These are phyloP conservation scores for Spodoptera frugiperda DNA, from an alignment of 1,140 invertebrate species.

Conservation along the genomic window DNA sequence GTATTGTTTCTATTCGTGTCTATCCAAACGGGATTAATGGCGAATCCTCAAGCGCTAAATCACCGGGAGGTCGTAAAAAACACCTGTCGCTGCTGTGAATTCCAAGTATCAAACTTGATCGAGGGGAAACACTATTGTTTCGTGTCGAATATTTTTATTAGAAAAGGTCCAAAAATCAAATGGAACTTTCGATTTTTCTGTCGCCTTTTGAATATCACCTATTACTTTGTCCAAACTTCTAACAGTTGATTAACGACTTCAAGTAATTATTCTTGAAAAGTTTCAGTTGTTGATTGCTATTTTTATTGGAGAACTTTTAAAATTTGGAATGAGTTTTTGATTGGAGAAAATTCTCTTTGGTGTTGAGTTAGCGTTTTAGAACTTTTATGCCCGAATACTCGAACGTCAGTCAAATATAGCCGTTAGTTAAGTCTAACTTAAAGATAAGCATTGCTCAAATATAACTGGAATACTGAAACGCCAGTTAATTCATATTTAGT, in stretches of 20 bases:
- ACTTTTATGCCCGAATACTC: too few relatives aligned
- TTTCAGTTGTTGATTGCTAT: conserved; percentile 25
- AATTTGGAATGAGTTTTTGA: conserved; percentile 23
- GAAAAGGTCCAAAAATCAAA: conserved; percentile 1
- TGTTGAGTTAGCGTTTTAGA: not conserved
- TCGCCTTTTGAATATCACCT: not conserved
- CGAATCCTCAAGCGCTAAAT: conserved; percentile 78
- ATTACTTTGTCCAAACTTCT: not conserved
- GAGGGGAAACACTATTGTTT: conserved; percentile 60
- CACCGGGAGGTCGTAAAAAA: conserved; percentile 78
- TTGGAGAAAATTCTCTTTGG: conserved; percentile 1
- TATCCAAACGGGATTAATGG: conserved; percentile 79
- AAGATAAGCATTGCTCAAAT: too few relatives aligned
- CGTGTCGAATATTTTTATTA: conserved; percentile 46
- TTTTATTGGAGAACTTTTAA: conserved; percentile 37
- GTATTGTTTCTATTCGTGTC: conserved; percentile 76
- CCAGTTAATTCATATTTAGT: too few relatives aligned
- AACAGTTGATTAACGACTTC: conserved; percentile 22
- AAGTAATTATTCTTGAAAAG: conserved; percentile 17
- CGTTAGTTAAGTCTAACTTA: too few relatives aligned
- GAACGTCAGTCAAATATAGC: too few relatives aligned
- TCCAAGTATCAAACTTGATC: conserved; percentile 69
- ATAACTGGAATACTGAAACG: too few relatives aligned
- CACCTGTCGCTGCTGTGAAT: conserved; percentile 78
- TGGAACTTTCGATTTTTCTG: conserved; percentile 21